These are phyloP conservation scores for Gymnogyps californianus DNA, from an alignment of 2,113 vertebrate genomes.

Conservation along the genomic window DNA sequence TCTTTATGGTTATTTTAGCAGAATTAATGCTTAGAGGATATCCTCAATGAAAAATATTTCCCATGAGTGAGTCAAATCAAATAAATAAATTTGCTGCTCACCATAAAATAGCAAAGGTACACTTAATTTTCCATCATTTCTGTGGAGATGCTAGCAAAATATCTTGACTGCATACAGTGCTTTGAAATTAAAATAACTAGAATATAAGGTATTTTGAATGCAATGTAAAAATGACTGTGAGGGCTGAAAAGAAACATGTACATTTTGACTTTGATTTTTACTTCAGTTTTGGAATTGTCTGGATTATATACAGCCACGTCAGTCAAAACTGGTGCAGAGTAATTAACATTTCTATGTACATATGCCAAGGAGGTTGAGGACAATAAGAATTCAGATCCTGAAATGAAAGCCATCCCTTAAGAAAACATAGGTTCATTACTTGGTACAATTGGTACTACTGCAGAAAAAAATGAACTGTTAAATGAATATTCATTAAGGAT, in stretches of 20 bases:
- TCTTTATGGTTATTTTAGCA: conserved; percentile 2
- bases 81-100: conserved; percentile 12
- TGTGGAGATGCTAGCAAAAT: not conserved
- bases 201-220: not conserved
- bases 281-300: not conserved
- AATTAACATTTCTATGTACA: not conserved
- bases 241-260: not conserved
- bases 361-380: not conserved
- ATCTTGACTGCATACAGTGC: not conserved
- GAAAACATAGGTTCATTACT: not conserved
- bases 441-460: not conserved
- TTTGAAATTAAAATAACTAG: conserved; percentile 8
- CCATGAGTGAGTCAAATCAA: conserved; percentile 10
- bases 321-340: not conserved
- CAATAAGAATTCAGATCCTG: not conserved
- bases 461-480: not conserved
- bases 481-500: not conserved
- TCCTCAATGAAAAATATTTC: conserved; percentile 12
- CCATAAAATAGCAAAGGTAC: not conserved
- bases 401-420: conserved; percentile 4
- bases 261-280: not conserved
- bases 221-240: not conserved
- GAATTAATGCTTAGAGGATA: not conserved
- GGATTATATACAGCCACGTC: not conserved
- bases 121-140: not conserved